Base-by-base conservation (phyloP, 2,113 vertebrate genomes). In the Podarcis muralis region DNA sequence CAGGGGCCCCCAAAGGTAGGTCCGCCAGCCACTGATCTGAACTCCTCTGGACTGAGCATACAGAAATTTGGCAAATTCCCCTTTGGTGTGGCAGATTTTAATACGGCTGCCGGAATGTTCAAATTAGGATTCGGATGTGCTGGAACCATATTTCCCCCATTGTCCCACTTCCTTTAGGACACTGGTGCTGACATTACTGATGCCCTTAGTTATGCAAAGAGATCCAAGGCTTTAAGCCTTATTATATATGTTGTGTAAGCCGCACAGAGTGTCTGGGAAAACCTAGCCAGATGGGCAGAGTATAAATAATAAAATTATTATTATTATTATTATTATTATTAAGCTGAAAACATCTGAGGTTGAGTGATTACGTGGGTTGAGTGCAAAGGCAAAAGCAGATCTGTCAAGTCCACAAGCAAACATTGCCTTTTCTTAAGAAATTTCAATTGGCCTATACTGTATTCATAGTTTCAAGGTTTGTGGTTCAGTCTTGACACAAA, bases 401-500 rank as follows among this genome's bases (percentile, higher is more conserved):
- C 62, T 78, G 22, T 79, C 27, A 78, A 53, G 48, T 59, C 32
- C 16, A 18, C n/a, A 72, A 18, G 81, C 25, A 35, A 37, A 37
- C 40, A 79, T 82, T 72, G 27, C 78, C 30, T 84, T 76, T 78
- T 82, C 48, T 18, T 83, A 80, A 66, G 88, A 79, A 89, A n/a
- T 11, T 23, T 7, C 66, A 62, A 53, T n/a, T 81, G 84, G 85
- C 3, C 86, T n/a, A 87, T 1, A 69, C 23, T 32, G 13, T 35
- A 62, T 87, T 84, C 77, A 9, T 84, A 71, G 66, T 57, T 76
- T 91, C 71, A 40, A 3, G 66, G 87, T 91, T 78, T 57, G 11
- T 53, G 76, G 86, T 86, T 80, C 91, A 48, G 83, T 85, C 72
- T 27, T 91, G 83, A 0, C 83, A 90, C 85, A 87, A 85, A 13